These are phyloP conservation scores for Mandrillus leucophaeus DNA, from an alignment of 2,113 vertebrate genomes.

Conservation along the genomic window DNA sequence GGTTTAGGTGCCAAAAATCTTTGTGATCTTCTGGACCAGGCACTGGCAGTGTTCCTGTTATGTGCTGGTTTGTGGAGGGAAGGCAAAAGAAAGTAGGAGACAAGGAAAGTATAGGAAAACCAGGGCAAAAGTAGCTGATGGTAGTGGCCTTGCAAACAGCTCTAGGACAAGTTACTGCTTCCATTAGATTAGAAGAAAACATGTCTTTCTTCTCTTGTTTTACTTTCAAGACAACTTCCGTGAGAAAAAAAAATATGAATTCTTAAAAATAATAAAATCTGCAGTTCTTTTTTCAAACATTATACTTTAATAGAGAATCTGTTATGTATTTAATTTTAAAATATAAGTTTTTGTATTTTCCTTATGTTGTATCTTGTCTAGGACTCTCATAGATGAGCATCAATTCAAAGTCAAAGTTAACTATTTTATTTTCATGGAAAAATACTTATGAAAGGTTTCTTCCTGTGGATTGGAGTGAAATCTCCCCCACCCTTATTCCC, in stretches of 20 bases:
- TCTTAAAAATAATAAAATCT: neutral
- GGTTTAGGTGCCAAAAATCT: constrained; percentile 31
- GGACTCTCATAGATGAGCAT: neutral
- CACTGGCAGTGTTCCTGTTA: neutral
- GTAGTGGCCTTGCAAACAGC: neutral
- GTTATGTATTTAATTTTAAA: neutral
- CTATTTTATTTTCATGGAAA: neutral
- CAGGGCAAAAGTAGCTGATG: neutral
- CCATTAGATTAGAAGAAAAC: constrained; percentile 4
- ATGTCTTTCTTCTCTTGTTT: constrained; percentile 19
- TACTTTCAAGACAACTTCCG: neutral
- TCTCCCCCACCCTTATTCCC: neutral
- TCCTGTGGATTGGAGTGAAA: neutral
- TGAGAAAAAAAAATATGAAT: neutral
- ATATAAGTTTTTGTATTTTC: neutral
- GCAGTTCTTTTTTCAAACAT: neutral
- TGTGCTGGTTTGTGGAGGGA: neutral
- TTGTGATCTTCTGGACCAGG: constrained; percentile 9
- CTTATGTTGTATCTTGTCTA: neutral
- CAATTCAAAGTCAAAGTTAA: constrained; percentile 10
- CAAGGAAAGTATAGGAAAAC: neutral
- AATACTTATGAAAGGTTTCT: neutral
- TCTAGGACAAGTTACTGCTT: neutral
- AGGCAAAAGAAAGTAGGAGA: neutral
- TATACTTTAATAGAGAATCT: neutral